These are phyloP conservation scores for Tuta absoluta DNA, from an alignment of 2,888 invertebrate species.

Conservation along the genomic window DNA sequence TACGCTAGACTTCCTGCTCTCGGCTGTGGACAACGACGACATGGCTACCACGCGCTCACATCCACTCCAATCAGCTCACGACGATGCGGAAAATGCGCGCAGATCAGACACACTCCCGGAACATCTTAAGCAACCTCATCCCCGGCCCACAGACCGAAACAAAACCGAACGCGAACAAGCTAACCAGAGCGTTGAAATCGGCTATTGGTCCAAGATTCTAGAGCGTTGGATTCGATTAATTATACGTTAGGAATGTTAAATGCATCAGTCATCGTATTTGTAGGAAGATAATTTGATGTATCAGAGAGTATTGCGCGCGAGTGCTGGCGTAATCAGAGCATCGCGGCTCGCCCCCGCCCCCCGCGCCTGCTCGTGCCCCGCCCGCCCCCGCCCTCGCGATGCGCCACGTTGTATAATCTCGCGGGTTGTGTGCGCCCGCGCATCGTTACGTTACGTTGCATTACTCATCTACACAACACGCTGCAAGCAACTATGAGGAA, in stretches of 20 bases:
- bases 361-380: background rate
- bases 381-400: constrained; percentile 36
- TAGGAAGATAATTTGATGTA: constrained; percentile 34
- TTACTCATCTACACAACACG: constrained; percentile 61
- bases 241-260: constrained; percentile 43
- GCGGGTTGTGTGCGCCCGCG: constrained; percentile 46
- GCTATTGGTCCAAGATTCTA: constrained; percentile 53
- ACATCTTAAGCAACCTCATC: constrained; percentile 36
- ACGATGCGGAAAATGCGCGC: constrained; percentile 28
- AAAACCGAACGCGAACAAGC: constrained; percentile 50
- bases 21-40: constrained; percentile 57
- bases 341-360: constrained; percentile 47
- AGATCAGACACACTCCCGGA: constrained; percentile 33
- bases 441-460: constrained; percentile 57
- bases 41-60: constrained; percentile 37
- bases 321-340: constrained; percentile 68
- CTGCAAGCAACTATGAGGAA: constrained; percentile 71
- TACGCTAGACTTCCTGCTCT: constrained; percentile 67
- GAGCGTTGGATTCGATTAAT: constrained; percentile 46
- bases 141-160: constrained; percentile 45
- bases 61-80: background rate
- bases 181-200: constrained; percentile 64
- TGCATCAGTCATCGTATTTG: constrained; percentile 31
- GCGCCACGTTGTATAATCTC: constrained; percentile 57
- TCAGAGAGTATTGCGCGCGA: constrained; percentile 46